Evolutionary conservation across 2,888 invertebrate genomes (phyloP), one percentile per base, ranked within the genome.

Genomic region (Pandemis corylana): DNA sequence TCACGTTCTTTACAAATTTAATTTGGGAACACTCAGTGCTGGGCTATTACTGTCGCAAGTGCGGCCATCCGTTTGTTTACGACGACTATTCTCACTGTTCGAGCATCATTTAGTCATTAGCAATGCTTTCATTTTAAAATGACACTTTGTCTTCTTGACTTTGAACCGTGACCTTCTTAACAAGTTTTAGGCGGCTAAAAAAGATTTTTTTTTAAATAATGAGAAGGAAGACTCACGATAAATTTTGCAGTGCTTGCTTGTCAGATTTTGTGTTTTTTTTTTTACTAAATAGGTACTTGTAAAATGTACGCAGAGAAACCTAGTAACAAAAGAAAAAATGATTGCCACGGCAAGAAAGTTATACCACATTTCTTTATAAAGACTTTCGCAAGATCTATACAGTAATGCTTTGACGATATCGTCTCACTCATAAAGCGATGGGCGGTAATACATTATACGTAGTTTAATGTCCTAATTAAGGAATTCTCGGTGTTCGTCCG

Each of bases 1-100:
- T 62, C 67, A 66, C 75, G 80, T 82, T 75, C 75, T 77, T 76
- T 80, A 82, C 76, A 77, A 77, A 79, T 81, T 82, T 85, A 85
- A 87, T 86, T 87, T 80, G 81, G 87, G 84, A 84, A 80, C 84
- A 80, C 83, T 87, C 83, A 84, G 82, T 85, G 85, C 84, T 82
- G 77, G 76, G 83, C 86, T 88, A 89, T 89, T 88, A 88, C 85
- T 84, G 84, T 86, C 84, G 81, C 80, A 77, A 75, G 78, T 77
- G 79, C 76, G 76, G 75, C 72, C 76, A 53, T 72, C 70, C 76
- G 67, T 73, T 74, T 71, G 73, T 74, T 77, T 74, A 77, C 67
- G 72, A 66, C 51, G 68, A 68, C 72, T 65, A 71, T 77, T 73
- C 42, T 70, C 63, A 73, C 66, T 68, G 53, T 15, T 41, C 61